Evolutionary conservation across 2,888 invertebrate species (phyloP).

Genomic region (Tipula lateralis): DNA sequence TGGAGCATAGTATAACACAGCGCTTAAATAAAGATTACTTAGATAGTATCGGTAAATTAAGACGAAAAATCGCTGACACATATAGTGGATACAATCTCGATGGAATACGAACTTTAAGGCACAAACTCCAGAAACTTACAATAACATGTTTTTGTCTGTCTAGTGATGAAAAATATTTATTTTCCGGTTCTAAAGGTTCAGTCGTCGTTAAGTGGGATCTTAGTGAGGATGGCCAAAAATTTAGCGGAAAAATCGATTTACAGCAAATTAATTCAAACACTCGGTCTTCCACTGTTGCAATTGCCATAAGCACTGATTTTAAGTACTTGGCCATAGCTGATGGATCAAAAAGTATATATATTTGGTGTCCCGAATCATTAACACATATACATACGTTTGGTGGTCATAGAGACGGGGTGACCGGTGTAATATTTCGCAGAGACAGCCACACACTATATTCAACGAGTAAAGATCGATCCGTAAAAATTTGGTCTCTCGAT

Average conservation of each 20-base stretch:
- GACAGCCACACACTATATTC: slow-evolving; percentile 82
- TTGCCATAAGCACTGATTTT: slow-evolving; percentile 72
- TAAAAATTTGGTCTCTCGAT: slow-evolving; percentile 93
- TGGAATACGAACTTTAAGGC: slow-evolving; percentile 56
- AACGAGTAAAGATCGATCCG: slow-evolving; percentile 68
- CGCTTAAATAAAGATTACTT: slow-evolving; percentile 79
- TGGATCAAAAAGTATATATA: slow-evolving; percentile 63
- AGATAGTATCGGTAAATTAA: slow-evolving; percentile 77
- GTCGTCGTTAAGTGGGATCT: slow-evolving; percentile 80
- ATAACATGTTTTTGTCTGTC: slow-evolving; percentile 78
- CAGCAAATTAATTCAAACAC: slow-evolving; percentile 47
- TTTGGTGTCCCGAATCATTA: slow-evolving; percentile 77
- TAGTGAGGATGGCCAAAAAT: slow-evolving; percentile 52
- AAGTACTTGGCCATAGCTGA: slow-evolving; percentile 77
- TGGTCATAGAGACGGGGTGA: slow-evolving; percentile 69
- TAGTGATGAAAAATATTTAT: slow-evolving; percentile 65
- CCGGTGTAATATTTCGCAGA: slow-evolving; percentile 77
- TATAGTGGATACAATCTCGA: slow-evolving; percentile 50
- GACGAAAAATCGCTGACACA: slow-evolving; percentile 66
- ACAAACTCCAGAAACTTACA: slow-evolving; percentile 71
- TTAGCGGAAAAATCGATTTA: slow-evolving; percentile 53
- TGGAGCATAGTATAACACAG: slow-evolving; percentile 54
- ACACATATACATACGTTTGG: slow-evolving; percentile 73
- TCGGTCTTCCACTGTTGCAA: slow-evolving; percentile 53
- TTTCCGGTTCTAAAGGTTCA: slow-evolving; percentile 84